Percentiles rank a stretch among this genome's conserved stretches.
phyloP scores from a whole-genome alignment of 2,888 invertebrate species.

The Dasypolia templi region DNA sequence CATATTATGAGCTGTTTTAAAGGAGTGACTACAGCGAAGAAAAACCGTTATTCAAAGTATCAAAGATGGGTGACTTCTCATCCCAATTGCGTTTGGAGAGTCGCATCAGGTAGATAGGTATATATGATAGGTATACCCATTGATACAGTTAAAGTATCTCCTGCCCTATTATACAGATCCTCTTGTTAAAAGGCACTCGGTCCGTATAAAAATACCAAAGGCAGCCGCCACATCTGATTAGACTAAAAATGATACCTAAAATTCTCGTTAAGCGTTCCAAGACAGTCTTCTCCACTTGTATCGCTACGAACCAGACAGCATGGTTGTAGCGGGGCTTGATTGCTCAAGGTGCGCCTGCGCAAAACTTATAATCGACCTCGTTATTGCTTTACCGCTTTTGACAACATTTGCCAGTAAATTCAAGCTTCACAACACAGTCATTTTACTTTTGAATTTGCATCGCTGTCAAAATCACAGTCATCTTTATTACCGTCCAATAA shows the following conservation, averaged over 20 bases:
- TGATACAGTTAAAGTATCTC: neutral
- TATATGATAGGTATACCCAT: neutral
- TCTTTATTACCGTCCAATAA: too few species aligned
- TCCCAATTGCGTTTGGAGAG: neutral
- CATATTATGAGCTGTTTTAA: constrained; percentile 1
- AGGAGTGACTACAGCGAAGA: constrained; percentile 27
- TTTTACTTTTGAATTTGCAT: too few species aligned
- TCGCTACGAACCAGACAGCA: neutral
- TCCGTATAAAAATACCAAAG: neutral
- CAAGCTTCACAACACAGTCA: neutral
- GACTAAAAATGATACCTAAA: neutral
- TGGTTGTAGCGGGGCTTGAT: neutral
- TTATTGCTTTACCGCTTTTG: neutral
- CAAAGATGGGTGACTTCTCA: neutral
- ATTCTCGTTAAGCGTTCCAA: too few species aligned
- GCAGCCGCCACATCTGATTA: neutral
- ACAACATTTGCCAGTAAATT: neutral
- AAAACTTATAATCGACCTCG: too few species aligned
- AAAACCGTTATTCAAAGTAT: neutral
- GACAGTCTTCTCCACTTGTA: neutral
- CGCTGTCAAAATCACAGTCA: too few species aligned
- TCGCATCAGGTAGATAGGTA: neutral
- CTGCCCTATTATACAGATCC: neutral
- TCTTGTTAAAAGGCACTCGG: neutral
- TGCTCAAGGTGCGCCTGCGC: too few species aligned